phyloP scores from a whole-genome alignment of 2,888 invertebrate genomes.

The Clitarchus hookeri region DNA sequence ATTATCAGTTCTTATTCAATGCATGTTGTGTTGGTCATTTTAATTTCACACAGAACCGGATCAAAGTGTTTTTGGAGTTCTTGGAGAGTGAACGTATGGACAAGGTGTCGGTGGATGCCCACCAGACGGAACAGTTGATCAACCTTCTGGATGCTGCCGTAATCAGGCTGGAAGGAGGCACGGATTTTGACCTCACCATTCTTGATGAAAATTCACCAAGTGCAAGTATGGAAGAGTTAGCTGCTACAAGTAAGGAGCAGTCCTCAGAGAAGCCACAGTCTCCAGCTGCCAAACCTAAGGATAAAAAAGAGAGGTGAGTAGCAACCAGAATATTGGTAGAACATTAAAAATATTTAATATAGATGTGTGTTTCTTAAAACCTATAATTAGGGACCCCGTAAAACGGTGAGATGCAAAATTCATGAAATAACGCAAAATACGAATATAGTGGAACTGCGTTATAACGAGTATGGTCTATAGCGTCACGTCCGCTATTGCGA shows the following conservation, averaged over 20 bases:
- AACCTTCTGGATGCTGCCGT: constrained; percentile 94
- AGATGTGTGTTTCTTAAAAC: no score
- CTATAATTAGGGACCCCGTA: no score
- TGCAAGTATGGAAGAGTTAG: neutral
- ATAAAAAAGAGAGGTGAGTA: neutral
- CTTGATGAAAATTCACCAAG: constrained; percentile 53
- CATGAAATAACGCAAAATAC: no score
- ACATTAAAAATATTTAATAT: no score
- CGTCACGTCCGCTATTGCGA: no score
- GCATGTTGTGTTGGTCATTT: constrained; percentile 7
- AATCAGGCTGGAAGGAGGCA: constrained; percentile 92
- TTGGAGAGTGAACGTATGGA: constrained; percentile 74
- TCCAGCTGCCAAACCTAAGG: neutral
- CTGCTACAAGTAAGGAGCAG: neutral
- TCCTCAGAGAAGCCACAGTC: neutral
- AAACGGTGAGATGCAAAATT: no score
- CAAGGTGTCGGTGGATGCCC: constrained; percentile 81
- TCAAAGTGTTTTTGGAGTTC: constrained; percentile 86
- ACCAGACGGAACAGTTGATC: constrained; percentile 74
- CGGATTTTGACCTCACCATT: constrained; percentile 83
- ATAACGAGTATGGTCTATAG: no score
- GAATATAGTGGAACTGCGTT: no score
- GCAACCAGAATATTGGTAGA: no score
- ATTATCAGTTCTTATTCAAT: no score
- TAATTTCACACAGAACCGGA: constrained; percentile 68